These are phyloP conservation scores for Portunus trituberculatus DNA, from an alignment of 1,140 invertebrate genomes.

Conservation along the genomic window DNA sequence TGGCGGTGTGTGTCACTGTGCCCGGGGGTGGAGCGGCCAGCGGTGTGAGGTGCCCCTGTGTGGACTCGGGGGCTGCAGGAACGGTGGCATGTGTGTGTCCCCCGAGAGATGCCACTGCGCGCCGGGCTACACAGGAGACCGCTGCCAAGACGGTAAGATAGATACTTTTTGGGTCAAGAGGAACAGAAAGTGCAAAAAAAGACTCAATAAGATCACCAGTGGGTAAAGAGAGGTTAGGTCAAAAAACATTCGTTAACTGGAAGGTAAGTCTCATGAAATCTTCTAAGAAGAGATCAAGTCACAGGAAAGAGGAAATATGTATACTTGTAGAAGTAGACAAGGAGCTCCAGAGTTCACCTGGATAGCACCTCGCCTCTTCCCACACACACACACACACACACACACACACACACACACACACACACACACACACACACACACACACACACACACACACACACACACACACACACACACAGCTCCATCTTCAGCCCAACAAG, in stretches of 20 bases:
- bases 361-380: no score
- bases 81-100: conserved; percentile 44
- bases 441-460: background rate
- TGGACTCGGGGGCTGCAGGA: conserved; percentile 38
- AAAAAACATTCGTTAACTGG: no score
- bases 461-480: background rate
- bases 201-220: no score
- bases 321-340: no score
- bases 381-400: conserved; percentile 10
- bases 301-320: no score
- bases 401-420: conserved; percentile 17
- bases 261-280: no score
- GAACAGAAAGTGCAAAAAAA: no score
- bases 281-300: no score
- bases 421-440: conserved; percentile 32
- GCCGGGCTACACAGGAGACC: conserved; percentile 43
- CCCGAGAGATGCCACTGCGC: conserved; percentile 60
- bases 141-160: conserved; percentile 45
- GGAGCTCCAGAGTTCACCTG: no score
- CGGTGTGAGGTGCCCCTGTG: conserved; percentile 71
- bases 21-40: conserved; percentile 76
- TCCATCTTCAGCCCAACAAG: background rate
- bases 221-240: no score
- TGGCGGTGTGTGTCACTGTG: conserved; percentile 77
- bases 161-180: no score